phyloP scores from a whole-genome alignment of 2,888 invertebrate species.

The Ormyrus nitidulus region DNA sequence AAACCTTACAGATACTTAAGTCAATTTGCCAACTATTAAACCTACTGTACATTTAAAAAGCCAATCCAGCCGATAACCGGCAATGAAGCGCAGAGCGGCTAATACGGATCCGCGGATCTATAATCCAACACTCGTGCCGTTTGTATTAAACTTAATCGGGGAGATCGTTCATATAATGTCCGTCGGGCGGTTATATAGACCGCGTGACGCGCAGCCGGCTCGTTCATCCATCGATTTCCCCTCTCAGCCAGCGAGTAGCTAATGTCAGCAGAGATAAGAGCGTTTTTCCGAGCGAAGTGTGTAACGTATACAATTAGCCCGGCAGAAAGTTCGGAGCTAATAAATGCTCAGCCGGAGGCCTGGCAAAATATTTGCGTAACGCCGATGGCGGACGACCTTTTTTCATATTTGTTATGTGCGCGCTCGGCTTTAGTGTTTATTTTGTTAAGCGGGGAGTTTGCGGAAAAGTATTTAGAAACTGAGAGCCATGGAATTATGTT shows the following conservation, averaged over 20 bases:
- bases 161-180: background rate
- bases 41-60: slow-evolving; percentile 1
- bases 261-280: background rate
- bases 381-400: no score
- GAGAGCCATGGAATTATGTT: no score
- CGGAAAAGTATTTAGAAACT: no score
- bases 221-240: background rate
- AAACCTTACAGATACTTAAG: background rate
- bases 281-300: no score
- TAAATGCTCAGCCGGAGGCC: no score
- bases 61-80: background rate
- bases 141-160: slow-evolving; percentile 2
- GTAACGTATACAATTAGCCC: background rate
- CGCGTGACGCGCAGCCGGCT: background rate
- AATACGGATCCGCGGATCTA: no score
- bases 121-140: background rate
- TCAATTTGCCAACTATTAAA: background rate
- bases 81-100: background rate
- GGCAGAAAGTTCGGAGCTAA: no score
- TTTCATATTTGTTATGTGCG: no score
- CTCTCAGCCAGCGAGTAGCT: background rate
- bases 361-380: no score
- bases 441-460: no score
- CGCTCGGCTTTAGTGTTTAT: no score
- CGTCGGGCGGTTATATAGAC: background rate